Conservation (phyloP, 2,113 vertebrate genomes). For the Philantomba maxwellii region DNA sequence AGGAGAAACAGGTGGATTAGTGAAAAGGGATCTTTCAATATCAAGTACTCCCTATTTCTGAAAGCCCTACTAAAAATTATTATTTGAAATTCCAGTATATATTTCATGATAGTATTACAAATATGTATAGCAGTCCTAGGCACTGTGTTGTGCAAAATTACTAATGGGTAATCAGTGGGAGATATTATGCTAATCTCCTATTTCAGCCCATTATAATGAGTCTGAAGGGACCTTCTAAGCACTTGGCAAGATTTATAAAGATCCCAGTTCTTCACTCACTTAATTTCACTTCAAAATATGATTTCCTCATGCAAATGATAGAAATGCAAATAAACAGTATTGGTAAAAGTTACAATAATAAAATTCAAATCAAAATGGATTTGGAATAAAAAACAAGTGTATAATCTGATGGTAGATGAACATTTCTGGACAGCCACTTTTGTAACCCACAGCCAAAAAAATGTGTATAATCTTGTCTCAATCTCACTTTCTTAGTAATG, state of each 20-base stretch:
- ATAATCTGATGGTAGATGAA: slow-evolving; percentile 10
- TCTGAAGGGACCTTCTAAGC: slow-evolving; percentile 20
- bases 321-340: slow-evolving; percentile 15
- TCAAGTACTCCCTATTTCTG: background rate
- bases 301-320: slow-evolving; percentile 21
- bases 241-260: slow-evolving; percentile 30
- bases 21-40: background rate
- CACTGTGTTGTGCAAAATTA: background rate
- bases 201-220: slow-evolving; percentile 1
- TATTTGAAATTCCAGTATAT: background rate
- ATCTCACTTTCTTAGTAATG: background rate
- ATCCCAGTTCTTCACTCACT: background rate
- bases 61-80: slow-evolving; percentile 5
- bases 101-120: background rate
- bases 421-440: background rate
- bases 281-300: slow-evolving; percentile 34
- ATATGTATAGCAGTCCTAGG: background rate
- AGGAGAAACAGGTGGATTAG: background rate
- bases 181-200: background rate
- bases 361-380: background rate
- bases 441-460: background rate
- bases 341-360: background rate
- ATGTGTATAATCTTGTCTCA: background rate
- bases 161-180: slow-evolving; percentile 7
- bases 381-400: background rate